Evolutionary conservation across 1,140 invertebrate species (phyloP).

Genomic region (Heterodera carotae): DNA sequence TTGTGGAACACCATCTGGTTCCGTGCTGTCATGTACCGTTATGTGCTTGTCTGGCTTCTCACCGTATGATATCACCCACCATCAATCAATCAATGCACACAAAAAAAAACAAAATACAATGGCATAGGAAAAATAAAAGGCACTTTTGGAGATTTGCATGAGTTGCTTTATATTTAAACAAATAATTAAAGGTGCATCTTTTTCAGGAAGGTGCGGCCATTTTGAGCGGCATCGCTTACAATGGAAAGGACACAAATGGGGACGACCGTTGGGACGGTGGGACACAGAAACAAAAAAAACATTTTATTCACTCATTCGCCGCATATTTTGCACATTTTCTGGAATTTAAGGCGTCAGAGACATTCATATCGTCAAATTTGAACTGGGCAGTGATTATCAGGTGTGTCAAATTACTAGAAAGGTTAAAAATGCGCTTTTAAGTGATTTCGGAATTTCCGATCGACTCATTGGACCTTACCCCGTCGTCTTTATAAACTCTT

Average conservation of each 20-base stretch:
- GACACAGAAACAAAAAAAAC: not conserved
- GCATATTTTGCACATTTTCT: too few relatives aligned
- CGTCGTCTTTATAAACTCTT: too few relatives aligned
- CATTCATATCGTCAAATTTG: conserved; percentile 65
- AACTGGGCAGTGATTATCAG: conserved; percentile 61
- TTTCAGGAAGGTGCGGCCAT: conserved; percentile 68
- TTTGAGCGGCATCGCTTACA: conserved; percentile 67
- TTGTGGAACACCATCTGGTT: conserved; percentile 67
- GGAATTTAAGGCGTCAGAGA: conserved; percentile 62
- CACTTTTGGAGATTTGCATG: too few relatives aligned
- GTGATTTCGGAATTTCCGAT: too few relatives aligned
- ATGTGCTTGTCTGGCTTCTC: conserved; percentile 57
- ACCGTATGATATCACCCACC: conserved; percentile 35
- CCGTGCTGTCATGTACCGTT: conserved; percentile 65
- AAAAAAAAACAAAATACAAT: too few relatives aligned
- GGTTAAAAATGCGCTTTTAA: too few relatives aligned
- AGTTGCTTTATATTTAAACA: too few relatives aligned
- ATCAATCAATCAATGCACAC: too few relatives aligned
- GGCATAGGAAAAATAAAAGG: too few relatives aligned
- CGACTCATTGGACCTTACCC: too few relatives aligned
- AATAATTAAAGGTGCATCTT: conserved; percentile 22
- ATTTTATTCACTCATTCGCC: not conserved
- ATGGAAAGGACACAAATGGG: conserved; percentile 67
- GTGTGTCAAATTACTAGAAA: too few relatives aligned
- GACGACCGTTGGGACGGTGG: conserved; percentile 66